phyloP scores from a whole-genome alignment of 2,888 invertebrate genomes.

The Stenodema calcarata region DNA sequence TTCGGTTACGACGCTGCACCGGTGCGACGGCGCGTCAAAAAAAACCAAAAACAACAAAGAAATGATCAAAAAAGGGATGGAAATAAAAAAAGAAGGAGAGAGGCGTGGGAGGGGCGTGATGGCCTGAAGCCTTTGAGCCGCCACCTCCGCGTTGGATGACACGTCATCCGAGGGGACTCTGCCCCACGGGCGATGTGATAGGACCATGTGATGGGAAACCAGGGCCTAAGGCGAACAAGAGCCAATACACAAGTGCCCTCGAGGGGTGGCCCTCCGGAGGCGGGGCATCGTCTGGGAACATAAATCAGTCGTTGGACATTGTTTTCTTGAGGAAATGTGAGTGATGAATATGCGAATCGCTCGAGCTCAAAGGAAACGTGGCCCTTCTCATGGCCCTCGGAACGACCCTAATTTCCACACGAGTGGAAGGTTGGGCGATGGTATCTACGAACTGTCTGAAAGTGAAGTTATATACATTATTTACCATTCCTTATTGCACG shows the following conservation, averaged over 20 bases:
- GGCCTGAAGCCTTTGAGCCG: constrained; percentile 11
- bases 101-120: constrained; percentile 41
- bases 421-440: background rate
- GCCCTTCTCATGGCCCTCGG: background rate
- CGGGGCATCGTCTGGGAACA: background rate
- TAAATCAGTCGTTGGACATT: background rate
- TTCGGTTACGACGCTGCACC: too few relatives aligned
- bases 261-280: background rate
- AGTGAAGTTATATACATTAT: background rate
- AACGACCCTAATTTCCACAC: background rate
- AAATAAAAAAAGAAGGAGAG: background rate
- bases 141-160: constrained; percentile 4
- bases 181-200: background rate
- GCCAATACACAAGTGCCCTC: background rate
- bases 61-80: too few relatives aligned
- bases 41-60: too few relatives aligned
- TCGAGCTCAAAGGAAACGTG: background rate
- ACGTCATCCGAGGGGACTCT: constrained; percentile 17
- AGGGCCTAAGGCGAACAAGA: background rate
- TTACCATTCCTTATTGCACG: background rate
- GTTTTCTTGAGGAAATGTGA: background rate
- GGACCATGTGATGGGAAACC: background rate
- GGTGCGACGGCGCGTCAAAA: too few relatives aligned
- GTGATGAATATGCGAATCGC: background rate
- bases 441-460: background rate